Evolutionary conservation across 2,888 invertebrate species (phyloP).

Genomic region (Theodoxus fluviatilis): DNA sequence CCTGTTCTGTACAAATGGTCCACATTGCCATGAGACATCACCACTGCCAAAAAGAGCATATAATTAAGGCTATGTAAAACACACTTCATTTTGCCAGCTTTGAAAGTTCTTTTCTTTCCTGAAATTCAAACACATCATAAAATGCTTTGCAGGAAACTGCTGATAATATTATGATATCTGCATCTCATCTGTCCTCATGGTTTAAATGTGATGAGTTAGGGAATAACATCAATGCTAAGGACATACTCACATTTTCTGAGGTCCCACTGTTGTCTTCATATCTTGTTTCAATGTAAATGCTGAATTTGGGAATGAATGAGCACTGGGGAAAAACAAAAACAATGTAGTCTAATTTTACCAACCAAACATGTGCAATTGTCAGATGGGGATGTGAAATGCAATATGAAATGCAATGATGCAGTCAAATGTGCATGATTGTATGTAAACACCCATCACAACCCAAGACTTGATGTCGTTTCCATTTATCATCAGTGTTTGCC

Average conservation of each 20-base stretch:
- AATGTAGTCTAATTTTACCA: slow-evolving; percentile 4
- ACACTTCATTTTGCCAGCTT: no score
- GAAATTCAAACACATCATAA: not conserved
- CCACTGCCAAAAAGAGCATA: no score
- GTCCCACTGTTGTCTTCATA: slow-evolving; percentile 89
- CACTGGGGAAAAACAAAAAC: slow-evolving; percentile 72
- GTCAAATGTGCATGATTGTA: no score
- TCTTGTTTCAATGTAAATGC: slow-evolving; percentile 84
- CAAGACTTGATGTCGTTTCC: no score
- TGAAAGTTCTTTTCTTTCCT: no score
- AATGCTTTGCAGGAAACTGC: not conserved
- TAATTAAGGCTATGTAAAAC: no score
- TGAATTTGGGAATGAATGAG: slow-evolving; percentile 86
- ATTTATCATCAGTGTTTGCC: no score
- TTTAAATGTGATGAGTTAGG: not conserved
- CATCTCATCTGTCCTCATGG: no score
- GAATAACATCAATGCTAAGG: not conserved
- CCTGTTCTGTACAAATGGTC: no score
- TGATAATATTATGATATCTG: not conserved
- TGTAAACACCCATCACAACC: no score
- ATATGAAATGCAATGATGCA: slow-evolving; percentile 3
- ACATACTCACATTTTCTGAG: slow-evolving; percentile 81
- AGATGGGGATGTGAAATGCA: slow-evolving; percentile 3
- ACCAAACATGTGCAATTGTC: not conserved
- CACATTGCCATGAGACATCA: no score